Base-by-base conservation (phyloP, 2,113 vertebrate genomes). In the Tringa solitaria region DNA sequence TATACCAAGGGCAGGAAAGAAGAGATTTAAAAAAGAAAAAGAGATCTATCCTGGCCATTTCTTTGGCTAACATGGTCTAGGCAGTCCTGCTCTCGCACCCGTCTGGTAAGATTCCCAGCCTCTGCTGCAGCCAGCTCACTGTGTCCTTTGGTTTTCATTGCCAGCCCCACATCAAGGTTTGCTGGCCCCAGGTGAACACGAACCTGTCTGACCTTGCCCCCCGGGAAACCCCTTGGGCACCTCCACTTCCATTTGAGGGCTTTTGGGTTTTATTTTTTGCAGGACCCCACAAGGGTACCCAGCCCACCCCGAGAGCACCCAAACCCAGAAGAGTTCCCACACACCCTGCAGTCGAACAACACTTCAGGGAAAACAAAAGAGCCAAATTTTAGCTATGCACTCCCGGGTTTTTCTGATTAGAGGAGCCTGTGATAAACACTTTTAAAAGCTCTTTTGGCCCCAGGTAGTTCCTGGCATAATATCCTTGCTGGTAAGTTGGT, bases 401-500 rank as follows among this genome's bases (percentile, higher is more conserved):
- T 82, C 68, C 74, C 48, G 60, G 39, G 33, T 39, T 82, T 61
- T 67, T 67, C 46, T 59, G 82, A 78, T 92, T 60, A 93, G 75
- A 83, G 51, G 64, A 90, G 63, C 41, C 54, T 51, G 76, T 59
- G 75, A 75, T 83, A 64, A 95, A 95, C 37, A 59, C 84, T 64
- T 81, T 57, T 73, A 84, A 92, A 94, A 64, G 90, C 92, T 96
- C 87, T 95, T 95, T 83, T 46, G 87, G 95, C 85, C 86, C 76
- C 92, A 96, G 93, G 95, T 97, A 96, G 87, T 87, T 94, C 74
- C 94, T 78, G 73, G 30, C 83, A 75, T 84, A 57, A 96, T 87
- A 94, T 88, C 80, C 89, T 96, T 82, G 63, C 96, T 8, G 21
- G 91, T 83, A 87, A 84, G 94, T 96, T 70, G 93, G 91, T 68